Percentiles rank a stretch among this genome's conserved stretches.
Evolutionary conservation across 1,140 invertebrate genomes (phyloP).

Genomic region (Drosophila kepulauana): DNA sequence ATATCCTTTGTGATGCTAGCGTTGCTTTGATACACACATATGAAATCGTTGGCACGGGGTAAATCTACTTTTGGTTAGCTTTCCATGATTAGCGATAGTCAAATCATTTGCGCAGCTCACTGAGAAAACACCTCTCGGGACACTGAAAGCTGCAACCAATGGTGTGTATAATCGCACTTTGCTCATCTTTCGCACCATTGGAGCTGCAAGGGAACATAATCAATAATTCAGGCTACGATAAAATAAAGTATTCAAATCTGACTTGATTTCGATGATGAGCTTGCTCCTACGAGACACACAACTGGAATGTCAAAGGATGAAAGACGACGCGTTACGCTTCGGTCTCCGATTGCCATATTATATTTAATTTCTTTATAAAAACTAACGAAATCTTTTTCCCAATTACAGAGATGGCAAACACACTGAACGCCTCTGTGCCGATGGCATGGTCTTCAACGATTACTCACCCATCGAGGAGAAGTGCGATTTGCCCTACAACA

Average conservation of each 20-base stretch:
- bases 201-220: slow-evolving; percentile 24
- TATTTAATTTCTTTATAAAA: not conserved
- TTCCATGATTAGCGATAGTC: slow-evolving; percentile 9
- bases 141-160: slow-evolving; percentile 9
- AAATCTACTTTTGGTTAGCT: not conserved
- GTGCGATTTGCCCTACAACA: slow-evolving; percentile 94
- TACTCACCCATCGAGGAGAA: slow-evolving; percentile 93
- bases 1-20: not conserved
- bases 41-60: not conserved
- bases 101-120: not conserved
- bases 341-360: no score
- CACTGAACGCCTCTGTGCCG: slow-evolving; percentile 92
- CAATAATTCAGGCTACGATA: slow-evolving; percentile 38
- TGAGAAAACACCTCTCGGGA: slow-evolving; percentile 10
- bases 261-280: slow-evolving; percentile 27
- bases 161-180: slow-evolving; percentile 42
- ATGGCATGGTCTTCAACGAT: slow-evolving; percentile 97
- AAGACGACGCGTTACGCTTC: not conserved
- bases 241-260: slow-evolving; percentile 45
- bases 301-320: not conserved
- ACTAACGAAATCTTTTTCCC: not conserved
- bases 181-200: slow-evolving; percentile 41
- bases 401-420: slow-evolving; percentile 88
- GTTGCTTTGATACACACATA: no score
- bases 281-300: not conserved